Base-by-base conservation (phyloP, 92 coral and sea anemone species). In the Siderastrea radians region DNA sequence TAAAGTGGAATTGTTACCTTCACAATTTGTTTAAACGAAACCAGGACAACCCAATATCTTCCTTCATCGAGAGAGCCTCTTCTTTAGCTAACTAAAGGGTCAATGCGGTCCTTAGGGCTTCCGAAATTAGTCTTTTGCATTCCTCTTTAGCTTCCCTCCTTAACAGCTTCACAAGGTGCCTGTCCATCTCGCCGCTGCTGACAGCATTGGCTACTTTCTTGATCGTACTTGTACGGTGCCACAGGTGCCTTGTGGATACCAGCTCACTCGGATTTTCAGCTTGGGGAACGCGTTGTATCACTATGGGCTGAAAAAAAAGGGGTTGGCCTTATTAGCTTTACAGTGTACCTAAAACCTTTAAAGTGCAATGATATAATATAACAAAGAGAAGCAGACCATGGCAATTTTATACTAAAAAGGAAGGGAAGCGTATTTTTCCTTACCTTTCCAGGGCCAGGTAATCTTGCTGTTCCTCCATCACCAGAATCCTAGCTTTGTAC, bases 1-100 rank as follows among this genome's bases (percentile, higher is more conserved):
- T 26, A 26, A 26, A 26, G 38, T 26, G 38, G 38, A 26, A 26
- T 26, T 26, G 38, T 26, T 50, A 85, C 89, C 82, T 84, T 48
- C 82, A 17, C 55, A 84, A 50, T 77, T 75, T 75, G 65, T 85
- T 58, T 13, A 85, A 72, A 55, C 69, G 67, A 65, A 75, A 85
- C 89, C 89, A 85, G 62, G 89, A 75, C 19, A 84, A 60, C 4
- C 67, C 88, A 15, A 75, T 19, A 75, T 84, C 82, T n/a, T 62
- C 89, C 64, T 85, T 85, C 89, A 62, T 75, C 1, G 82, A 70
- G 19, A 74, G 62, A 13, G 88, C 67, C n/a, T 74, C 72, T 51
- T 11, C n/a, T 17, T 84, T 16, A 9, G 88, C 81, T 48, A 74
- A 58, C 74, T 84, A 19, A 44, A 74, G 38, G 43, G 75, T 79